Conservation (phyloP, 2,888 invertebrate genomes). For the Watsonalla binaria region DNA sequence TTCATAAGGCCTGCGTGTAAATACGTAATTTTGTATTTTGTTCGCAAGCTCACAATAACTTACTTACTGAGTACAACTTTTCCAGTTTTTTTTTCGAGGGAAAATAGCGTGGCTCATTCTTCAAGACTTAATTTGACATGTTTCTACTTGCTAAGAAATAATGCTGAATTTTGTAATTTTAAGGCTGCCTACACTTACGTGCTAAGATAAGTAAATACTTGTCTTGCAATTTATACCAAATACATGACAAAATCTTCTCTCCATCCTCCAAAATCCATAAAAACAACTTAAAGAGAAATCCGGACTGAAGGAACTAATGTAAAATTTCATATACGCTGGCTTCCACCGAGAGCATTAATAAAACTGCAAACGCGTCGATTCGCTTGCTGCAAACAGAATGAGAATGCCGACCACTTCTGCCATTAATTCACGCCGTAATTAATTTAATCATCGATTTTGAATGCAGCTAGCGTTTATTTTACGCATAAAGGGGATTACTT, state of each 20-base stretch:
- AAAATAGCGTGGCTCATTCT: background rate
- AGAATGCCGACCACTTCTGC: slow-evolving; percentile 8
- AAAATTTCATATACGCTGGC: no score
- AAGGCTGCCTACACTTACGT: no score
- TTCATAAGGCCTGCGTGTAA: background rate
- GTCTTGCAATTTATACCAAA: no score
- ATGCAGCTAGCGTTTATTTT: slow-evolving; percentile 40
- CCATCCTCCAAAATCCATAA: no score
- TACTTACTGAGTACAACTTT: background rate
- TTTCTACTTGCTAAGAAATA: no score
- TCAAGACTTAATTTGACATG: background rate
- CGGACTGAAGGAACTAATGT: no score
- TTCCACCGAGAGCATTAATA: background rate
- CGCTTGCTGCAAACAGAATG: background rate
- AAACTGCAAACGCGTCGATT: background rate
- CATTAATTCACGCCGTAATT: slow-evolving; percentile 29
- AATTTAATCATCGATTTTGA: slow-evolving; percentile 34
- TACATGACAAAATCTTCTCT: no score
- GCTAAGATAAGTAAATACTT: no score
- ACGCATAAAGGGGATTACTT: slow-evolving; percentile 40
- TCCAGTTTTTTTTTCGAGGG: background rate
- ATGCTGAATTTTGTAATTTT: no score
- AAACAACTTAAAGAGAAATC: no score
- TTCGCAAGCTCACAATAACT: background rate
- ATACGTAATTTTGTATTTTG: background rate